Conservation (phyloP, 2,797 vertebrate species). For the Darevskia nairensis region DNA sequence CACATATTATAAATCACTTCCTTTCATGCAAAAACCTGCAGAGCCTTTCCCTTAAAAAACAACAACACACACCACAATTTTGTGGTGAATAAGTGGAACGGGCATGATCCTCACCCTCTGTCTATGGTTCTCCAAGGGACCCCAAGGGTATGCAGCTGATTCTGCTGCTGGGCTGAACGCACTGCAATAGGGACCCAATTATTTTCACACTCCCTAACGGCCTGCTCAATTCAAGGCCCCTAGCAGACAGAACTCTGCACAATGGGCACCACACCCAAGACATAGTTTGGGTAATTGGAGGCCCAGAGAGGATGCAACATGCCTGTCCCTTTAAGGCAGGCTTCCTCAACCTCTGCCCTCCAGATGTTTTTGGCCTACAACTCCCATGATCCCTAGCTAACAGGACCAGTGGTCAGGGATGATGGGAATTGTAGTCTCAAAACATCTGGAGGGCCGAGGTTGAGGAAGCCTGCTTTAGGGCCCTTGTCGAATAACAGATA, state of each 20-base stretch:
- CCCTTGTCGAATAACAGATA: no score
- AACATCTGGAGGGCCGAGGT: no score
- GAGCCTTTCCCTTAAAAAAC: slow-evolving; percentile 57
- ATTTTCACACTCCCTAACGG: neutral
- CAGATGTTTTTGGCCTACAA: no score
- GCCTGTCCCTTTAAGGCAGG: neutral
- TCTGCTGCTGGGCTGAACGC: neutral
- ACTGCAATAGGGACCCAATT: neutral
- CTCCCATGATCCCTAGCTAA: no score
- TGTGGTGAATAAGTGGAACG: slow-evolving; percentile 39
- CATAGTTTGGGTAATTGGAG: neutral
- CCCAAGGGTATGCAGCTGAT: neutral
- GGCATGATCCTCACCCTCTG: neutral
- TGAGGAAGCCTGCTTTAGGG: no score
- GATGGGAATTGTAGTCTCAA: no score
- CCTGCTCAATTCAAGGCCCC: no score
- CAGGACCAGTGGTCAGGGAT: no score
- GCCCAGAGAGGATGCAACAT: neutral
- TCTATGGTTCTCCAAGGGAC: neutral
- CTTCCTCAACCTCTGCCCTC: no score
- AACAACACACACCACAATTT: slow-evolving; percentile 24
- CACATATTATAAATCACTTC: slow-evolving; percentile 60
- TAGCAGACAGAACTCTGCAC: neutral
- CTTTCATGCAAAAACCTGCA: slow-evolving; percentile 40
- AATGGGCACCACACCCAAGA: neutral